Evolutionary conservation across 2,888 invertebrate species (phyloP), one percentile per base, ranked within the genome.

Genomic region (Cephus runcator): DNA sequence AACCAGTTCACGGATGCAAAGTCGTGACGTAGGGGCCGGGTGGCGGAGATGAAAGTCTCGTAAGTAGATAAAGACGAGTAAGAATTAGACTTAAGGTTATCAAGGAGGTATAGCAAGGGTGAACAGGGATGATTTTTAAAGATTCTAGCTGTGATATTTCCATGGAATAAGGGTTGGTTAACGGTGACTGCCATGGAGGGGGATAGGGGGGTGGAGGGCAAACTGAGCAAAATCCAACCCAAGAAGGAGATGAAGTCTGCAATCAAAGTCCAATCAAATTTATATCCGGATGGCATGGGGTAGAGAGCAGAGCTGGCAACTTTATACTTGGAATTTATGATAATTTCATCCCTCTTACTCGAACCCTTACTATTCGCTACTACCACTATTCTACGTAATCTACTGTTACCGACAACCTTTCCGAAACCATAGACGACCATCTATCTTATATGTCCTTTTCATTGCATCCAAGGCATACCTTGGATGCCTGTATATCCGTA

Each of bases 211-310:
- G 1, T 12, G n/a, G 1, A 0, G 31, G 9, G 12, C 4, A 9
- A 71, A 79, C 76, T 73, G 73, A 77, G 77, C 71, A 31, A 33
- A 36, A 76, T 69, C n/a, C 69, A 34, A 34, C 73, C 35, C n/a
- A 75, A 69, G 73, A 76, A 73, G 34, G 77, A 80, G 79, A 78
- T 81, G 79, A 83, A 83, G 82, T 82, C 84, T 80, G 84, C 84
- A 86, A 86, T 85, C 85, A 85, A 85, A 85, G 84, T 85, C 83
- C 83, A 84, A 86, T 86, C 83, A 85, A 86, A 86, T 86, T 86
- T 86, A 86, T 86, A 85, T 82, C 85, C 79, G 80, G 76, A 76
- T 77, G 80, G 77, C 77, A 79, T 82, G 82, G 77, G 80, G 79
- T 56, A 23, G 56, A 56, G 80, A 80, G 79, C 81, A 81, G 82